Evolutionary conservation across 2,797 vertebrate species (phyloP), one percentile per base, ranked within the genome.

Genomic region (Parauchenoglanis punctatus): DNA sequence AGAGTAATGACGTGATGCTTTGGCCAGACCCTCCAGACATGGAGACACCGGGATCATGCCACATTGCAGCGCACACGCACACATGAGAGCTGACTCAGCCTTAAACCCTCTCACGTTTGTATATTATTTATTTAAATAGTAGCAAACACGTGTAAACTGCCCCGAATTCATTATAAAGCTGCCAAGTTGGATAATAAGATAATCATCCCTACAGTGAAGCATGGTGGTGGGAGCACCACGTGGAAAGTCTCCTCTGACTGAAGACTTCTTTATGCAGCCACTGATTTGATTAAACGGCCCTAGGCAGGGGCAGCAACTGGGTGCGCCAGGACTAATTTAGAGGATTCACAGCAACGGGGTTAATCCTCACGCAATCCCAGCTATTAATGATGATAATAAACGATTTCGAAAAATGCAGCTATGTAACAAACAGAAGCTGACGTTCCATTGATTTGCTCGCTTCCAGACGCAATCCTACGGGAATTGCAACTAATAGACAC

Each of bases 1-100:
- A 92, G 92, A 92, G 88, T 94, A 91, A 92, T 93, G 92, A 86
- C 84, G 61, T 52, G 84, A 65, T 56, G 68, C n/a, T 17, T 70
- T 63, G 81, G 90, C 92, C 88, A 89, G 89, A 88, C 89, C 90
- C 90, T 82, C 68, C 87, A 90, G 90, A 89, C 80, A 87, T 85
- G 86, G 84, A 91, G 88, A 90, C 88, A 86, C 87, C 81, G 78
- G 86, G 68, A 63, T 88, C 90, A 84, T 86, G 76, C 40, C 40
- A 85, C n/a, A 59, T 63, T 85, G 58, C 65, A 81, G 87, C 85
- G 86, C 78, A 84, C 85, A 84, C 77, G 8, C 82, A 59, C 63
- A 86, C 89, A 81, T 31, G 86, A 86, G 88, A 88, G 89, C 91
- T 91, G 92, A 92, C 75, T 91, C 88, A 90, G 90, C 91, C 46